Evolutionary conservation across 1,140 invertebrate species (phyloP).

Genomic region (Anastatus disparis): DNA sequence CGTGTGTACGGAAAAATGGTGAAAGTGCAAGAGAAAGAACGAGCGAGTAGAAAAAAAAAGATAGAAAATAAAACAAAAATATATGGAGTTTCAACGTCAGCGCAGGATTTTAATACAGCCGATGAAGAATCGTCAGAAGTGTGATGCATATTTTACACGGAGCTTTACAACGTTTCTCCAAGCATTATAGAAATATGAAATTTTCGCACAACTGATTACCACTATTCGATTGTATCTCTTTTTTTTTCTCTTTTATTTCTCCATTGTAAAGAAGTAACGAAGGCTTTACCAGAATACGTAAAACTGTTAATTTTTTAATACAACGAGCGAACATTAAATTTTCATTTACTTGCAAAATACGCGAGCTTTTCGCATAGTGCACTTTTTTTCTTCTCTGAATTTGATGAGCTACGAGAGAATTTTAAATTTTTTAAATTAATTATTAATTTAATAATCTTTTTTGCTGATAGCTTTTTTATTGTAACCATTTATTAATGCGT

Average conservation of each 20-base stretch:
- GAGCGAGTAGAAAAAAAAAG: neutral
- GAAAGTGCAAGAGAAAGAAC: neutral
- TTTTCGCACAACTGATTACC: conserved; percentile 43
- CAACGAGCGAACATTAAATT: no score
- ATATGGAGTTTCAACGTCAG: conserved; percentile 42
- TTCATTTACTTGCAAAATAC: no score
- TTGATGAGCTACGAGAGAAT: no score
- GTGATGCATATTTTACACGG: conserved; percentile 57
- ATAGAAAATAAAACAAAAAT: neutral
- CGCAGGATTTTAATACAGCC: conserved; percentile 39
- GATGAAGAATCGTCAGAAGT: conserved; percentile 51
- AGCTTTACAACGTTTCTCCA: conserved; percentile 36
- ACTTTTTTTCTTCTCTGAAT: no score
- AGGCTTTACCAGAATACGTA: neutral
- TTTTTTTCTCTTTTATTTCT: neutral
- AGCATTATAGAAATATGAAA: conserved; percentile 48
- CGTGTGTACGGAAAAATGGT: neutral
- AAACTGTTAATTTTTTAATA: conserved; percentile 12
- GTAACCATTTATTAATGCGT: no score
- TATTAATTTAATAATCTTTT: no score
- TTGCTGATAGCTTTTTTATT: no score
- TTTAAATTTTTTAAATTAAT: no score
- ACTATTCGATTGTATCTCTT: no score
- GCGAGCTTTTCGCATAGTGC: no score
- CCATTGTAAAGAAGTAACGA: no score